A percentile compares a stretch with the other conserved stretches of the same genome.
Evolutionary conservation across 2,113 vertebrate genomes (phyloP).

Genomic region (Polypterus senegalus): DNA sequence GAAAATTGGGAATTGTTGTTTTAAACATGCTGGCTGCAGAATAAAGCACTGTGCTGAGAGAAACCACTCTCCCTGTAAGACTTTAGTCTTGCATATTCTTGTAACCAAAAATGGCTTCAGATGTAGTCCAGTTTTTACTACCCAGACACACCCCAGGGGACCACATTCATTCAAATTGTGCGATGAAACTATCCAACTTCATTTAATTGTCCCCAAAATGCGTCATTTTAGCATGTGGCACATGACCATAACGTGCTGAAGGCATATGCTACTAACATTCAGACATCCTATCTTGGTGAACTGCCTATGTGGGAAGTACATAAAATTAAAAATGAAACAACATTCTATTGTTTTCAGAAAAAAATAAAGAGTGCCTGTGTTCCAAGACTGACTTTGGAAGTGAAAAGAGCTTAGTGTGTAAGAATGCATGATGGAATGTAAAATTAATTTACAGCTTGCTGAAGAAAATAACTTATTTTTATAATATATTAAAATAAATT

Average conservation of each 20-base stretch:
- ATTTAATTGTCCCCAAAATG: not conserved
- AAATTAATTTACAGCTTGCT: no score
- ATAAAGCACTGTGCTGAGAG: not conserved
- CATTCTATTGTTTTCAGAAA: no score
- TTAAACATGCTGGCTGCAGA: not conserved
- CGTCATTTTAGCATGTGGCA: not conserved
- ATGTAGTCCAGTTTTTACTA: not conserved
- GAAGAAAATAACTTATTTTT: no score
- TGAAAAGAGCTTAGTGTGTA: no score
- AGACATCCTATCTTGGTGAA: no score
- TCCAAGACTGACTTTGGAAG: no score
- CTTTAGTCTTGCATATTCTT: not conserved
- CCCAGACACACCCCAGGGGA: not conserved
- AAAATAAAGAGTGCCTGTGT: no score
- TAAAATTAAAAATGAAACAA: no score
- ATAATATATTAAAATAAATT: no score
- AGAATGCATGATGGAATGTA: no score
- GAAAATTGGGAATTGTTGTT: not conserved
- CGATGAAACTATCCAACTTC: not conserved
- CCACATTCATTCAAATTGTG: not conserved
- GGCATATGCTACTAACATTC: no score
- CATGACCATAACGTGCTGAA: not conserved
- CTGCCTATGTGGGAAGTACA: no score
- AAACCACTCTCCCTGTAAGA: not conserved
- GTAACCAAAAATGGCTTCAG: not conserved